Base-by-base conservation (phyloP, 2,888 invertebrate genomes). In the Pyrgus malvae region DNA sequence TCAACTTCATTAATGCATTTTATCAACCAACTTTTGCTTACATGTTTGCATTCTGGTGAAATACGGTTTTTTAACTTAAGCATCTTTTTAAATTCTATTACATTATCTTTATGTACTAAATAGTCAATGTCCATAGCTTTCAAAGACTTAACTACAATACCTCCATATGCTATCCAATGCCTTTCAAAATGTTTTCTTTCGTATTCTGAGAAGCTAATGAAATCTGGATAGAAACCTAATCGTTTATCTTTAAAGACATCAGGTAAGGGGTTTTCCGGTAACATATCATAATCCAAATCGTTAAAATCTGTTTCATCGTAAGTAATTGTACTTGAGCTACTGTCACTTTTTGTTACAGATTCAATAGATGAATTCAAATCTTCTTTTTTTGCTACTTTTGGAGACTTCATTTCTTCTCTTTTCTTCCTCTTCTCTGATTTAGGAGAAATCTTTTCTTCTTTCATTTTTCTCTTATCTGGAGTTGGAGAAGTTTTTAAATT, bases 161-260 rank as follows among this genome's bases (percentile, higher is more conserved):
- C 93, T 2, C 92, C 92, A 58, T 91, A 92, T 1, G 93, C 94
- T 45, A 93, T 85, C 86, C 95, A 93, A 77, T 93, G 93, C 62
- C 94, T 87, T 66, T 89, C 90, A 53, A 85, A 85, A 64, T 74
- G 65, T 9, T 58, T 63, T 46, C 83, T 72, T 61, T 87, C 85
- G 0, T 76, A 68, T 60, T 87, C 86, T 0, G 81, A 61, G 59
- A 89, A 80, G 59, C 82, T 83, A 56, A 88, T 76, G 42, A 85
- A 87, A 56, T 89, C 88, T n/a, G 90, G 90, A 65, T 87, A 89
- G 55, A 90, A 89, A 3, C 82, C 88, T 55, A 90, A 50, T 42
- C 66, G 72, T 69, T 81, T 80, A 56, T 76, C 66, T 63, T 68
- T 65, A 53, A 89, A 90, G 5, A 66, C 66, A 59, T 89, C 78